Base-by-base conservation (phyloP, 2,888 invertebrate genomes). In the Hirtodrosophila cameraria region DNA sequence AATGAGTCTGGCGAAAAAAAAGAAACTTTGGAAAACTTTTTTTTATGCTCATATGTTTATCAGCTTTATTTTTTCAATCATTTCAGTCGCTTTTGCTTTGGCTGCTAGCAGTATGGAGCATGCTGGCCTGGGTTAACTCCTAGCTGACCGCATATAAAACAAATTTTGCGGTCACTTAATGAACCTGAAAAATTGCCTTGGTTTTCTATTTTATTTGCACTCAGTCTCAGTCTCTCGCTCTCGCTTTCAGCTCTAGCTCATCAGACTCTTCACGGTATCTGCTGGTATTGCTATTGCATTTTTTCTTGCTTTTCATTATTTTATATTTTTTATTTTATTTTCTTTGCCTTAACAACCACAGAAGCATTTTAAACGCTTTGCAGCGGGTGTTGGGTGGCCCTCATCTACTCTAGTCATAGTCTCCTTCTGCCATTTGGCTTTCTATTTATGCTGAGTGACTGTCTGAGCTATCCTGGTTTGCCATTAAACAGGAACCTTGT, bases 121-220 rank as follows among this genome's bases (percentile, higher is more conserved):
- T 36, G 35, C 13, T 39, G 45, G 9, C 15, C 3, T 43, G 16
- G 48, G 30, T 50, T 73, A 50, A 54, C 57, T 71, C 65, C 57
- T 59, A 54, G 57, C 68, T 68, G 55, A 68, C 82, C 76, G 65
- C 79, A 73, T 67, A 79, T 79, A 75, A 79, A 79, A 82, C 68
- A 81, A 84, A 81, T 77, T 82, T 78, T 84, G 85, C 67, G 85
- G 82, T 74, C 78, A 70, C 75, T 81, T 84, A 81, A 82, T 82
- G 78, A 78, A 84, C 70, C 85, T 81, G 82, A 81, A 82, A 82
- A 82, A 79, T 77, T 83, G 73, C 76, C 55, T 83, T 57, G 78
- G 74, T 62, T 77, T 77, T 77, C 75, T 73, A 69, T 76, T 81
- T 69, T 77, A 76, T 76, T 73, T 81, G 74, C 62, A 59, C 57